Percentiles rank a stretch among this genome's conserved stretches.
Evolutionary conservation across 2,113 vertebrate genomes (phyloP).

Genomic region (Lasiurus borealis): DNA sequence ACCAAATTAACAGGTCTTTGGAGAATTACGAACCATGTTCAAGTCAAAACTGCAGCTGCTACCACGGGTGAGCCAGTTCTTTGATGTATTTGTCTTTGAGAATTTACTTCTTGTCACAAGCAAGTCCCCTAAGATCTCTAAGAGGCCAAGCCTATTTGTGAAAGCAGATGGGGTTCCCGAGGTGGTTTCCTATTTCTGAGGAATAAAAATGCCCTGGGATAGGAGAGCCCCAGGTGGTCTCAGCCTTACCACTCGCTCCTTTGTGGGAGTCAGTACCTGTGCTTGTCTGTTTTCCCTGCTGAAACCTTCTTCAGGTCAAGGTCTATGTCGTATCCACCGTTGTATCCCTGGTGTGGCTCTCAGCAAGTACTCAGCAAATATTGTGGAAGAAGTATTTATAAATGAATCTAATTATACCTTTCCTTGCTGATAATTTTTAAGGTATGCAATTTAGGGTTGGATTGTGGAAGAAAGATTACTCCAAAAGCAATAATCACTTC

Average conservation of each 20-base stretch:
- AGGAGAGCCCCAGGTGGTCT: not conserved
- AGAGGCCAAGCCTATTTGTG: not conserved
- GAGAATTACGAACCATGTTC: constrained; percentile 88
- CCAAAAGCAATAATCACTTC: not conserved
- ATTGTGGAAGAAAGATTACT: not conserved
- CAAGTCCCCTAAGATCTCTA: not conserved
- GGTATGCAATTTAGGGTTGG: not conserved
- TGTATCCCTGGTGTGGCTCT: not conserved
- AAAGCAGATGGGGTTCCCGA: not conserved
- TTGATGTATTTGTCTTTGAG: not conserved
- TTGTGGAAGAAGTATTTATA: constrained; percentile 13
- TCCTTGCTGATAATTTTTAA: constrained; percentile 44
- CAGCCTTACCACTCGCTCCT: not conserved
- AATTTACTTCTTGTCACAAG: not conserved
- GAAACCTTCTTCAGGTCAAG: not conserved
- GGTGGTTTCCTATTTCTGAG: not conserved
- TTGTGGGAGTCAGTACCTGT: not conserved
- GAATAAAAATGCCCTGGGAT: not conserved
- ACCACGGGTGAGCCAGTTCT: constrained; percentile 88
- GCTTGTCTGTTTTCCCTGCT: not conserved
- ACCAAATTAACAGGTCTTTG: constrained; percentile 86
- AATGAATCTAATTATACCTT: constrained; percentile 20
- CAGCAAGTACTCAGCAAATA: not conserved
- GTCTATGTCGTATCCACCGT: not conserved
- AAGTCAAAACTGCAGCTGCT: constrained; percentile 94